Conservation (phyloP, 64 coral and sea anemone genomes). For the Exaiptasia diaphana region DNA sequence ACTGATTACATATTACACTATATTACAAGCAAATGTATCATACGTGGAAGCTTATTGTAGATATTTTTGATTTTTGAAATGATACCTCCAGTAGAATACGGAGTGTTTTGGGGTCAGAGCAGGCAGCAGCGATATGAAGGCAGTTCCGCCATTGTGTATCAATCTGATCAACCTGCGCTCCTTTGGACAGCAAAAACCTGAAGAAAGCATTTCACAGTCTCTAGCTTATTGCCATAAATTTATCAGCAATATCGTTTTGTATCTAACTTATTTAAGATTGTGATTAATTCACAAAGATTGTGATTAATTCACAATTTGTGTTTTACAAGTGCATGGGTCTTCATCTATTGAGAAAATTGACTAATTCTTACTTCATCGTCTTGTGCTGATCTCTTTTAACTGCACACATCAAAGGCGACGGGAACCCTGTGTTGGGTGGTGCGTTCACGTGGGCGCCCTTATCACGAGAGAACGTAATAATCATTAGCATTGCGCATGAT, state of each 20-base stretch:
- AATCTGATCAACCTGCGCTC: neutral
- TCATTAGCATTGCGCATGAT: neutral
- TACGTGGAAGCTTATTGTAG: no score
- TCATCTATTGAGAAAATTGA: no score
- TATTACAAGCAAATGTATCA: neutral
- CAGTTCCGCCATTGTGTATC: slow-evolving; percentile 46
- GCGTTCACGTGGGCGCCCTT: slow-evolving; percentile 35
- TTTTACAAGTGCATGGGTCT: no score
- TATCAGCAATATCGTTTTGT: no score
- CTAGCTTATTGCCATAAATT: no score
- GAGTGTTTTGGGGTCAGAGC: slow-evolving; percentile 43
- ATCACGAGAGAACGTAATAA: neutral
- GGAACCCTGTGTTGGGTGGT: neutral
- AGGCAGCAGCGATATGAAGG: slow-evolving; percentile 53
- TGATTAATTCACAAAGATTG: no score
- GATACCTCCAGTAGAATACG: slow-evolving; percentile 48
- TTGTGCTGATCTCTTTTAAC: slow-evolving; percentile 38
- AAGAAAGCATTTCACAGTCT: no score
- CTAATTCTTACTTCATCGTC: slow-evolving; percentile 9
- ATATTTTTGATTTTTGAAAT: no score
- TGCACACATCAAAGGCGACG: slow-evolving; percentile 42
- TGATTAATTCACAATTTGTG: no score
- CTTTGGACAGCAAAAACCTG: slow-evolving; percentile 17
- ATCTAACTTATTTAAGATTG: no score
- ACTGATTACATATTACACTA: neutral